A percentile compares a stretch with the other conserved stretches of the same genome.
Evolutionary conservation across 2,888 invertebrate species (phyloP).

Genomic region (Crocallis elinguaria): DNA sequence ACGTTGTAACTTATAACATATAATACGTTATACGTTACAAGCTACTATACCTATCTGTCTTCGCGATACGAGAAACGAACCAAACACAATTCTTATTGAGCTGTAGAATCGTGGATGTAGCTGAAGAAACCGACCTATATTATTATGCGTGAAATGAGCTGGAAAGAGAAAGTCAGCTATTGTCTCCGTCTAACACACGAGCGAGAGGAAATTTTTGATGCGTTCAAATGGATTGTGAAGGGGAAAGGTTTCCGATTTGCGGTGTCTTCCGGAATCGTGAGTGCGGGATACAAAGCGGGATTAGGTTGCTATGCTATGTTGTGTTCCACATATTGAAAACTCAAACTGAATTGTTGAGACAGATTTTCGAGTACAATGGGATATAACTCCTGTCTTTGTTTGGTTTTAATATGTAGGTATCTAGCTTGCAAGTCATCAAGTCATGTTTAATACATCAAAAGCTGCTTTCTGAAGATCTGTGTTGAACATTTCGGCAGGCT

Average conservation of each 20-base stretch:
- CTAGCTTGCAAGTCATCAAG: too few relatives aligned
- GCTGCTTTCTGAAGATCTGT: too few relatives aligned
- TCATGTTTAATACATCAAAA: too few relatives aligned
- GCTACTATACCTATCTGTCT: slow-evolving; percentile 6
- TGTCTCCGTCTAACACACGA: slow-evolving; percentile 20
- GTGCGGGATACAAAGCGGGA: not conserved
- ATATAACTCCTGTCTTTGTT: not conserved
- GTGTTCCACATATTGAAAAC: not conserved
- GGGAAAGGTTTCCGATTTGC: slow-evolving; percentile 18
- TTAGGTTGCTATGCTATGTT: slow-evolving; percentile 1
- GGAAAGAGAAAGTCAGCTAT: slow-evolving; percentile 4
- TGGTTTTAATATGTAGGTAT: not conserved
- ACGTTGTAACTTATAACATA: not conserved
- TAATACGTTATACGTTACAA: not conserved
- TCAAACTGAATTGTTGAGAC: not conserved
- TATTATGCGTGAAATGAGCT: slow-evolving; percentile 29
- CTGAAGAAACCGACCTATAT: slow-evolving; percentile 29
- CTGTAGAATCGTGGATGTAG: slow-evolving; percentile 6
- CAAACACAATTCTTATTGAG: slow-evolving; percentile 11
- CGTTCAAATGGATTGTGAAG: slow-evolving; percentile 39
- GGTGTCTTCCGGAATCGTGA: slow-evolving; percentile 3
- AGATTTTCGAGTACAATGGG: not conserved
- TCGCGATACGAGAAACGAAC: slow-evolving; percentile 3
- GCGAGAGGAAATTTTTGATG: slow-evolving; percentile 39
- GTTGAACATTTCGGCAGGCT: too few relatives aligned